phyloP scores from a whole-genome alignment of 2,888 invertebrate genomes.

The Plemyria rubiginata region DNA sequence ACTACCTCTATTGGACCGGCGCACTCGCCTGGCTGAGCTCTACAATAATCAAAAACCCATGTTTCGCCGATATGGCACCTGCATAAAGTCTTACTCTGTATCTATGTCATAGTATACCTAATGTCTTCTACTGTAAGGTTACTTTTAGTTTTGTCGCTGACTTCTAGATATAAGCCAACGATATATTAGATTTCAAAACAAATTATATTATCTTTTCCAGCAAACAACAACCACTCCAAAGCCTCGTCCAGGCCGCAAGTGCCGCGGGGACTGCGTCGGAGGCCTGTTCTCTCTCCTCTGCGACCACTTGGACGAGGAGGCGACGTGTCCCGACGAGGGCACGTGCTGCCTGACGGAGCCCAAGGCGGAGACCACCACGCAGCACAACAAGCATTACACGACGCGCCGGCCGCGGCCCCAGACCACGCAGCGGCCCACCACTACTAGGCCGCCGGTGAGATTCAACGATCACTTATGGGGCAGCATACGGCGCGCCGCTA shows the following conservation, averaged over 20 bases:
- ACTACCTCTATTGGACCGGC: no score
- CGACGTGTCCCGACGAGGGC: conserved; percentile 89
- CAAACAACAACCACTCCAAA: conserved; percentile 64
- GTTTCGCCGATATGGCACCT: no score
- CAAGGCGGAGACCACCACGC: conserved; percentile 78
- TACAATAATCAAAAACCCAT: no score
- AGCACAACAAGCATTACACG: conserved; percentile 27
- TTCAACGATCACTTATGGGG: no score
- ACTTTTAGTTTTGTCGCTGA: no score
- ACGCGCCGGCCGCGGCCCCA: conserved; percentile 63
- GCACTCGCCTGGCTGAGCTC: no score
- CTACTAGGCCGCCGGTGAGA: conserved; percentile 71
- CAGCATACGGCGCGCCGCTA: no score
- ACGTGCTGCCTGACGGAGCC: conserved; percentile 91
- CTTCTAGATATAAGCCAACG: no score
- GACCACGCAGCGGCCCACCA: conserved; percentile 62
- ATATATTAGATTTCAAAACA: neutral
- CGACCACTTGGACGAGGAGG: conserved; percentile 92
- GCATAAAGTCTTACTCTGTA: no score
- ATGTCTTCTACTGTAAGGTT: no score
- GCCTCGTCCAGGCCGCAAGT: conserved; percentile 81
- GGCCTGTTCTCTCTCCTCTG: conserved; percentile 93
- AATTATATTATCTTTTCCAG: conserved; percentile 46
- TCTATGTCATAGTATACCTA: no score
- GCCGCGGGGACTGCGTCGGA: conserved; percentile 93